phyloP scores from a whole-genome alignment of 2,888 invertebrate genomes.

The Drosophila barbarae region DNA sequence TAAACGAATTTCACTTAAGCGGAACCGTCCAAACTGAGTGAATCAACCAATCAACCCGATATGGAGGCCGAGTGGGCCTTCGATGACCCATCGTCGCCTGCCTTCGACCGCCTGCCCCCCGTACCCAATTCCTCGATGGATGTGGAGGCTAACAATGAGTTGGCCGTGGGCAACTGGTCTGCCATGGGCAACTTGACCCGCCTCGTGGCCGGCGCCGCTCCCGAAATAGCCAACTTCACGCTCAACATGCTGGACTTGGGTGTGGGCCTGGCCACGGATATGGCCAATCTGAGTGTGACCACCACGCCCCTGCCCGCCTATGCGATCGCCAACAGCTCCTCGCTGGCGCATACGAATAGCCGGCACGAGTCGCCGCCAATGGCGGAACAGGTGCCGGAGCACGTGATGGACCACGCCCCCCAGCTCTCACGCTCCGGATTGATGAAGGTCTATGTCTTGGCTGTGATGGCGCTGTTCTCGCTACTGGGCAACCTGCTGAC shows the following conservation, averaged over 20 bases:
- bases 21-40: conserved; percentile 10
- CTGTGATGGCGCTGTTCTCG: conserved; percentile 86
- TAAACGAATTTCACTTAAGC: background rate
- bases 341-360: conserved; percentile 49
- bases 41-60: background rate
- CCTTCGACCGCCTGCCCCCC: conserved; percentile 18
- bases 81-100: conserved; percentile 16
- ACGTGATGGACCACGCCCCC: conserved; percentile 84
- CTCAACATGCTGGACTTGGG: conserved; percentile 59
- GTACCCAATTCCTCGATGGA: conserved; percentile 14
- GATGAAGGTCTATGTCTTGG: conserved; percentile 85
- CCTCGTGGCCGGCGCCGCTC: conserved; percentile 47
- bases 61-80: conserved; percentile 21
- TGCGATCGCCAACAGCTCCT: conserved; percentile 50
- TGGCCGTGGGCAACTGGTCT: conserved; percentile 48
- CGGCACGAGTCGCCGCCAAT: conserved; percentile 49
- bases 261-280: conserved; percentile 40
- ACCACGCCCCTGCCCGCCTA: conserved; percentile 35
- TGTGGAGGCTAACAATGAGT: conserved; percentile 28
- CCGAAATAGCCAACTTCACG: conserved; percentile 62
- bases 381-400: conserved; percentile 60
- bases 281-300: conserved; percentile 15
- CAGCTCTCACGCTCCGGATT: conserved; percentile 83
- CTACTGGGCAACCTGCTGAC: conserved; percentile 88
- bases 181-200: conserved; percentile 52